Evolutionary conservation across 2,888 invertebrate genomes (phyloP), one percentile per base, ranked within the genome.

Genomic region (Chalcosyrphus nemorum): DNA sequence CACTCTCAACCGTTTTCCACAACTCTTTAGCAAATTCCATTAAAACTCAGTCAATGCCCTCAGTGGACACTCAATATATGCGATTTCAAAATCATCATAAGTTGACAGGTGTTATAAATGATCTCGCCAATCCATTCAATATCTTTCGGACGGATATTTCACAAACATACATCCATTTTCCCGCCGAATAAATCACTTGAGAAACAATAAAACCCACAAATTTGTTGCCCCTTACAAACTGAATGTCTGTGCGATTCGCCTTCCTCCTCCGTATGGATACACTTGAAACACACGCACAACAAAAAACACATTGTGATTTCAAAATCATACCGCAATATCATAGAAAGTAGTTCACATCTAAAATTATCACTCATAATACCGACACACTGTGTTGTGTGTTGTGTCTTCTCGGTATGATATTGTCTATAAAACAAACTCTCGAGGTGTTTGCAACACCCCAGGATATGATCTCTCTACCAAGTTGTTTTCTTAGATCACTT

Each of bases 311-410:
- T 56, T 45, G 35, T 56, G 63, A 45, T 35, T 74, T 43, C 52
- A 27, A 74, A 74, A 74, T 54, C 29, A 45, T 2, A 43, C 32
- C 68, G 54, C 43, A 61, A 27, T 63, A 54, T 72, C 41, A 38
- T 32, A 52, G 21, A 61, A 72, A 74, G 9, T 63, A 65, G 54
- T 47, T 65, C 43, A 74, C 7, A 45, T 74, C 74, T 74, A 74
- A 65, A 74, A 65, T 74, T 74, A 65, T 56, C 70, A 21, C 56
- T 32, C 21, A 35, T 29, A 45, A n/a, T n/a, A n/a, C n/a, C n/a
- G n/a, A n/a, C 35, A 70, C 45, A 21, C 56, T 24, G 29, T 61
- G 45, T n/a, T n/a, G n/a, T n/a, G n/a, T n/a, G n/a, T n/a, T n/a
- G n/a, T 56, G 35, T 59, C 21, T 41, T 13, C 4, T 29, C 24